phyloP scores from a whole-genome alignment of 2,888 invertebrate species.

The Lymantria monacha region DNA sequence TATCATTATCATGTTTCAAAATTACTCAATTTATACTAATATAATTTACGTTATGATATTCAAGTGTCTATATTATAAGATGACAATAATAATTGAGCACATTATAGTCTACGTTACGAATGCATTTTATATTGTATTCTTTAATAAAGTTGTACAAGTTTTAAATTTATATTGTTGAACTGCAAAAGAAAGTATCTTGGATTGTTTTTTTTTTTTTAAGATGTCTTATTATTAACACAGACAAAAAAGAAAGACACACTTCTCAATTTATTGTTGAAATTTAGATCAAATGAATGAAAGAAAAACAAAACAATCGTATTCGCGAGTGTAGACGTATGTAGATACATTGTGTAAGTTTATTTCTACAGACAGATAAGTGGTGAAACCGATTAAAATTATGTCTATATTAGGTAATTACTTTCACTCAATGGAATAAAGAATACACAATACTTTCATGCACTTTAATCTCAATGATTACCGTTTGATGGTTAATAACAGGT shows the following conservation, averaged over 20 bases:
- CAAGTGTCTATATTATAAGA: constrained; percentile 9
- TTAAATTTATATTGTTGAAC: constrained; percentile 4
- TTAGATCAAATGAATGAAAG: constrained; percentile 1
- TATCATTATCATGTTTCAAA: constrained; percentile 6
- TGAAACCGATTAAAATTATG: constrained; percentile 34
- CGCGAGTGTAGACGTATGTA: not conserved
- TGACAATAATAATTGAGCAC: constrained; percentile 15
- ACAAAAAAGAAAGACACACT: constrained; percentile 1
- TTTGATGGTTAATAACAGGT: constrained; percentile 33
- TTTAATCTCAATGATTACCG: constrained; percentile 37
- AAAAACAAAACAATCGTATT: constrained; percentile 5
- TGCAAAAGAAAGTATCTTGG: constrained; percentile 11
- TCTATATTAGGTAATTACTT: constrained; percentile 42
- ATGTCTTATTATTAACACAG: constrained; percentile 2
- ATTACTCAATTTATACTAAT: constrained; percentile 15
- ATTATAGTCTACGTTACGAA: constrained; percentile 6
- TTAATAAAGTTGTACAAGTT: constrained; percentile 4
- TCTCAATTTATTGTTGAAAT: constrained; percentile 1
- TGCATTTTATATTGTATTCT: constrained; percentile 4
- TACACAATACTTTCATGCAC: constrained; percentile 36
- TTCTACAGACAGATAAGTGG: constrained; percentile 13
- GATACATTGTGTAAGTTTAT: not conserved
- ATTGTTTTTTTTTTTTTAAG: constrained; percentile 1
- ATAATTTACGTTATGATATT: constrained; percentile 9
- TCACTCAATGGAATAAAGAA: constrained; percentile 33